phyloP scores from a whole-genome alignment of 2,797 vertebrate genomes.

The Oreochromis mossambicus region DNA sequence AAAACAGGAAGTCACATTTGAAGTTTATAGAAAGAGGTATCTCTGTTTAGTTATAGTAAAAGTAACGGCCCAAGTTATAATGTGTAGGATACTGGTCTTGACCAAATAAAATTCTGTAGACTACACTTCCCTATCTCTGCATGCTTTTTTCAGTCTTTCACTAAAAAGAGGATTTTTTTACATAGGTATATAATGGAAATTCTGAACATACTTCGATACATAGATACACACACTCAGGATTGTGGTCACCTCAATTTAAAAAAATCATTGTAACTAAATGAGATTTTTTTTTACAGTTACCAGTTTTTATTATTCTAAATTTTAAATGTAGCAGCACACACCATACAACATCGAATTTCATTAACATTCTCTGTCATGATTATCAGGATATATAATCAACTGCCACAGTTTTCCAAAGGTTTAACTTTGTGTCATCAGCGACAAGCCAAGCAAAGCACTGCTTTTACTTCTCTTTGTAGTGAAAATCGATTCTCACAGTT shows the following conservation, averaged over 20 bases:
- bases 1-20: not conserved
- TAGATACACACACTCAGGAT: not conserved
- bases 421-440: not conserved
- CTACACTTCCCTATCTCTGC: not conserved
- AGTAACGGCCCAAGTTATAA: not conserved
- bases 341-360: rapidly evolving
- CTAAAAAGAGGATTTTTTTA: not conserved
- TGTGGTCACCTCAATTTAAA: not conserved
- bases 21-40: not conserved
- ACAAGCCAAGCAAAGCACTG: not conserved
- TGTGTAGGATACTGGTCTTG: not conserved
- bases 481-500: conserved; percentile 10
- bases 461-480: not conserved
- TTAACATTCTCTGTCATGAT: not conserved
- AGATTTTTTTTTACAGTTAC: not conserved
- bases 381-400: not conserved
- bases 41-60: not conserved
- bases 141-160: not conserved
- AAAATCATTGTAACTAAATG: not conserved
- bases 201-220: not conserved
- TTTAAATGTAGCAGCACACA: not conserved
- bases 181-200: not conserved
- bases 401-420: not conserved
- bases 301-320: not conserved
- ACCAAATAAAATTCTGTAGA: not conserved